Conservation (phyloP, 2,888 invertebrate genomes). For the Sclerodermus sp. region DNA sequence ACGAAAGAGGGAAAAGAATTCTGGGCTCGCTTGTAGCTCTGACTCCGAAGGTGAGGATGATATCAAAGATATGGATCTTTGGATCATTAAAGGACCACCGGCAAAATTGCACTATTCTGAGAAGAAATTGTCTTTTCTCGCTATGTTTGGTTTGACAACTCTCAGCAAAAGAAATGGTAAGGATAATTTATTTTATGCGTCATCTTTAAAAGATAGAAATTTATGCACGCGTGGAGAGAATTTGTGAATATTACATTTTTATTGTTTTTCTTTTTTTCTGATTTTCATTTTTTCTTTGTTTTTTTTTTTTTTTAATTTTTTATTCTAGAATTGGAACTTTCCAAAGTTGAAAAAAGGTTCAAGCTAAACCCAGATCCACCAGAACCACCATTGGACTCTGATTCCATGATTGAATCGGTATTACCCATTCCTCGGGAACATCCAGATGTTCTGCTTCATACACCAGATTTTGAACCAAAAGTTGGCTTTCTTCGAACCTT, state of each 20-base stretch:
- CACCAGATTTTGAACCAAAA: conserved; percentile 62
- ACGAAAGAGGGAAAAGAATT: conserved; percentile 52
- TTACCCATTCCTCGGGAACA: conserved; percentile 61
- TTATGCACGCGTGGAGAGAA: too few relatives aligned
- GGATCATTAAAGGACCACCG: conserved; percentile 63
- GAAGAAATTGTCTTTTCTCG: conserved; percentile 65
- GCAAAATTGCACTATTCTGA: conserved; percentile 59
- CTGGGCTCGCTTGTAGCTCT: conserved; percentile 55
- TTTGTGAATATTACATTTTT: too few relatives aligned
- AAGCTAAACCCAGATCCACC: conserved; percentile 61
- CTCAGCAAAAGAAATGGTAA: conserved; percentile 65
- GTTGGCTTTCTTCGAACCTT: conserved; percentile 65
- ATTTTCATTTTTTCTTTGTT: conserved; percentile 4
- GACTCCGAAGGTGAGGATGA: conserved; percentile 60
- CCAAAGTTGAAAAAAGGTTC: conserved; percentile 64
- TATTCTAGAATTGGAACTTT: conserved; percentile 62
- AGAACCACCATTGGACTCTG: conserved; percentile 53
- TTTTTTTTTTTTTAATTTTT: conserved; percentile 9
- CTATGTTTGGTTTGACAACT: conserved; percentile 67
- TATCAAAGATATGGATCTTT: conserved; percentile 60
- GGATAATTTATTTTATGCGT: conserved; percentile 23
- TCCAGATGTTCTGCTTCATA: conserved; percentile 58
- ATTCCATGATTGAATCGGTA: conserved; percentile 54
- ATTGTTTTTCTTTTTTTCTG: too few relatives aligned
- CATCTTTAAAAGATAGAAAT: too few relatives aligned